Base-by-base conservation (phyloP, 2,797 vertebrate genomes). In the Sandelia bainsii region DNA sequence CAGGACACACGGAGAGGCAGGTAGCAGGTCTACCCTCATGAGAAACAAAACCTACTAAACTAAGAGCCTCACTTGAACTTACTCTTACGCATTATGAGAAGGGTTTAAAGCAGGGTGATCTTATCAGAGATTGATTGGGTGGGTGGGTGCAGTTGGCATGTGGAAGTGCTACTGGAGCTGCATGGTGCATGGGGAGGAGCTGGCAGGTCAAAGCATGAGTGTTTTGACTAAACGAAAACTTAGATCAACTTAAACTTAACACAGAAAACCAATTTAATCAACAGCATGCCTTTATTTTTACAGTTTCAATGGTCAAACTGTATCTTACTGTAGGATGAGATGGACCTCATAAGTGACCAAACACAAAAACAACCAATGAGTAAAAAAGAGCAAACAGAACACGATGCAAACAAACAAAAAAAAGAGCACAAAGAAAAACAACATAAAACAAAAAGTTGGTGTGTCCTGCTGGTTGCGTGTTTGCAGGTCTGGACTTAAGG, bases 401-500 rank as follows among this genome's bases (percentile, higher is more conserved):
- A 46, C 11, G 29, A 82, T 1, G 50, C n/a, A 42, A 82, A 83
- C 52, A 9, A 56, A 8, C 17, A 80, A 58, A 68, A n/a, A 79
- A 69, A 29, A 57, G 67, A 44, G 45, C 45, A 46, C 45, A n/a
- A 72, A 61, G 14, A 68, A 69, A 54, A 58, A 37, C 48, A 25
- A 44, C 22, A 44, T 19, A 6, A 64, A 79, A 32, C 8, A 42
- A 29, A 66, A 58, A 37, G 4, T 23, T 6, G 29, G 14, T 3
- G 61, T 63, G 58, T 76, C 53, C 51, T 72, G 63, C n/a, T 77
- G 69, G 23, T 70, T 64, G 72, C 29, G 54, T 82, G 81, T 72
- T 37, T 82, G 74, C 0, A 22, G 25, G 74, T 77, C 53, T 77
- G 80, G 27, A 64, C 27, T 49, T 48, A 0, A 17, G 44, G 27